A percentile compares a stretch with the other conserved stretches of the same genome.
Evolutionary conservation across 92 coral and sea anemone genomes (phyloP).

Genomic region (Porites lobata): DNA sequence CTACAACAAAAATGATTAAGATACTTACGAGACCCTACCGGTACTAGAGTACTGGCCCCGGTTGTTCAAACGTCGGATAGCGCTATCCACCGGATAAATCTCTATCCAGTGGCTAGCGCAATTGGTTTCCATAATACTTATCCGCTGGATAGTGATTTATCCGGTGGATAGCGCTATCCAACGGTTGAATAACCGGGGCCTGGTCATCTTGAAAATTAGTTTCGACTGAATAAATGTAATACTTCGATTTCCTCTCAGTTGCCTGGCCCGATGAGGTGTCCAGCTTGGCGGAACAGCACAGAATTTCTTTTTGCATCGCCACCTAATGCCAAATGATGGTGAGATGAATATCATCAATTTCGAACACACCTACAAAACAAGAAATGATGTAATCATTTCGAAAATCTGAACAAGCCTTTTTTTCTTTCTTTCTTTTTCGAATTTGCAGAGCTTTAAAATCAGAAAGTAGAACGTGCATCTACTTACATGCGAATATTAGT

Average conservation of each 20-base stretch:
- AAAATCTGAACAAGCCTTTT: slow-evolving; percentile 23
- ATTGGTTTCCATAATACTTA: no score
- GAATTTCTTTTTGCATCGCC: background rate
- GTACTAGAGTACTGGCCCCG: slow-evolving; percentile 6
- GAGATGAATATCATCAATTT: slow-evolving; percentile 7
- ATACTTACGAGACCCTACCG: slow-evolving; percentile 32
- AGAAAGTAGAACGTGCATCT: slow-evolving; percentile 19
- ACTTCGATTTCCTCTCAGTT: slow-evolving; percentile 10
- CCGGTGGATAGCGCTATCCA: no score
- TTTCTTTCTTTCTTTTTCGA: slow-evolving; percentile 26
- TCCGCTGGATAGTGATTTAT: no score
- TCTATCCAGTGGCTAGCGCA: no score
- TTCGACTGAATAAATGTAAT: background rate
- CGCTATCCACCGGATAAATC: no score
- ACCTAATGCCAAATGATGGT: background rate
- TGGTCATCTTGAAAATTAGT: slow-evolving; percentile 23
- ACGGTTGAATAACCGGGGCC: no score
- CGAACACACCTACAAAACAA: slow-evolving; percentile 22
- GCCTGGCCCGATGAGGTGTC: background rate
- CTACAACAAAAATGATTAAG: background rate
- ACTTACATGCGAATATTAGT: slow-evolving; percentile 13
- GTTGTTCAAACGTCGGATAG: no score
- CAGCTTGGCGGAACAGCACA: slow-evolving; percentile 14
- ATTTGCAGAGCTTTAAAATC: slow-evolving; percentile 23
- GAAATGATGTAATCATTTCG: slow-evolving; percentile 11